Conservation (phyloP, 2,888 invertebrate genomes). For the Conomelus anceps region DNA sequence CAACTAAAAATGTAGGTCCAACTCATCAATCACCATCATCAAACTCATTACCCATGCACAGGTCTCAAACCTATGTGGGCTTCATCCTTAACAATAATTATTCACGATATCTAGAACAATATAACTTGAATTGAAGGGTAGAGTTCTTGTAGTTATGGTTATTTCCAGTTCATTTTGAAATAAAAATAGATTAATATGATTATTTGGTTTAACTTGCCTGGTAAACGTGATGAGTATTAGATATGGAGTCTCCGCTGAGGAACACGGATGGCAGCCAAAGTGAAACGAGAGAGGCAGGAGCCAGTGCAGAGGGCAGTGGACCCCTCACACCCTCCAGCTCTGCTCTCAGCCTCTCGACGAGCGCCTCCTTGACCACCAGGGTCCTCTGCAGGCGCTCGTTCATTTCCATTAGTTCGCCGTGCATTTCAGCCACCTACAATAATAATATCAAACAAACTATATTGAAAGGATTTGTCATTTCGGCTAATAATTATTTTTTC, state of each 20-base stretch:
- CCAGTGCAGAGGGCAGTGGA: conserved; percentile 47
- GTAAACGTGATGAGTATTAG: conserved; percentile 81
- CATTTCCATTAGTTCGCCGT: conserved; percentile 88
- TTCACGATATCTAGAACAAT: no score
- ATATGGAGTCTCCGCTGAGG: conserved; percentile 56
- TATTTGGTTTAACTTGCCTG: conserved; percentile 63
- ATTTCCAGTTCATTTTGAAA: no score
- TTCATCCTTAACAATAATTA: no score
- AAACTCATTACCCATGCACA: no score
- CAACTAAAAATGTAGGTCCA: no score
- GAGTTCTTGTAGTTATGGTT: no score
- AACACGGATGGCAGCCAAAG: conserved; percentile 86
- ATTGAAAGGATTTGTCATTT: no score
- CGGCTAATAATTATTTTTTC: no score
- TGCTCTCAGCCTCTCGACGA: conserved; percentile 52
- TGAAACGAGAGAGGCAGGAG: conserved; percentile 54
- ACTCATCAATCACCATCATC: no score
- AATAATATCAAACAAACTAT: conserved; percentile 12
- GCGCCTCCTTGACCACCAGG: conserved; percentile 56
- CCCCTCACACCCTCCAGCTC: conserved; percentile 61
- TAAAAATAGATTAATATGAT: neutral
- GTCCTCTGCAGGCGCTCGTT: conserved; percentile 72
- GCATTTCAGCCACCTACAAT: conserved; percentile 82
- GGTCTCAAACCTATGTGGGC: no score
- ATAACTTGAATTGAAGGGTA: no score